Percentiles rank a stretch among this genome's conserved stretches.
phyloP scores from a whole-genome alignment of 2,888 invertebrate genomes.

The Clunio marinus region DNA sequence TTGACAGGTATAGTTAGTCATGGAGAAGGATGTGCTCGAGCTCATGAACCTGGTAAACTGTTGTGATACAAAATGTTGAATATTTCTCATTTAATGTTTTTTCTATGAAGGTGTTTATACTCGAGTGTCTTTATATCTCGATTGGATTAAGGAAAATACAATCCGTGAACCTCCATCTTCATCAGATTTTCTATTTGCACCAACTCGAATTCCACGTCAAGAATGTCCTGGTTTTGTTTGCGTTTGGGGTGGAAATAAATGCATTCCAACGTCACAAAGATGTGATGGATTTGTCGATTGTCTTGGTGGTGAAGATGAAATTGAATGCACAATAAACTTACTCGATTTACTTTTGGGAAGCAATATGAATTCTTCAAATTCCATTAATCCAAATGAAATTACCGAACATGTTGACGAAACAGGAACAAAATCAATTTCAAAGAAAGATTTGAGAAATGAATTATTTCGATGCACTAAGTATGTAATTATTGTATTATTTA shows the following conservation, averaged over 20 bases:
- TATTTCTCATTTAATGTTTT: too few relatives aligned
- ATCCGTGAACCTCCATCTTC: conserved; percentile 44
- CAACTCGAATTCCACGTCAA: conserved; percentile 56
- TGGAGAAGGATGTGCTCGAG: conserved; percentile 78
- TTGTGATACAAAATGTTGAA: too few relatives aligned
- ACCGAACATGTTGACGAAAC: not conserved
- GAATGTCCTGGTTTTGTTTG: conserved; percentile 72
- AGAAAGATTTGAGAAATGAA: conserved; percentile 13
- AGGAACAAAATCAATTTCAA: not conserved
- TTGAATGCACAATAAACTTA: conserved; percentile 54
- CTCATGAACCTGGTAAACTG: conserved; percentile 71
- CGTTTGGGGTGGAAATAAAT: conserved; percentile 61
- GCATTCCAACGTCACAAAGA: conserved; percentile 60
- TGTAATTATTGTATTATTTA: too few relatives aligned
- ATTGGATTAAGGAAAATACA: conserved; percentile 65
- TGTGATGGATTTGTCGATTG: conserved; percentile 76
- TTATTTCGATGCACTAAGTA: conserved; percentile 26
- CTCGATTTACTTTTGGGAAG: conserved; percentile 17
- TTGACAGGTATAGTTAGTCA: conserved; percentile 81
- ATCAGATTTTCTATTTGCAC: too few relatives aligned
- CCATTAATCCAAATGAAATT: conserved; percentile 42
- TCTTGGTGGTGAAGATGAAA: conserved; percentile 75
- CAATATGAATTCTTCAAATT: conserved; percentile 43
- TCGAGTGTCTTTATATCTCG: conserved; percentile 66
- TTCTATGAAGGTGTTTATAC: conserved; percentile 85